These are phyloP conservation scores for Anniella stebbinsi DNA, from an alignment of 2,797 vertebrate genomes.

Conservation along the genomic window DNA sequence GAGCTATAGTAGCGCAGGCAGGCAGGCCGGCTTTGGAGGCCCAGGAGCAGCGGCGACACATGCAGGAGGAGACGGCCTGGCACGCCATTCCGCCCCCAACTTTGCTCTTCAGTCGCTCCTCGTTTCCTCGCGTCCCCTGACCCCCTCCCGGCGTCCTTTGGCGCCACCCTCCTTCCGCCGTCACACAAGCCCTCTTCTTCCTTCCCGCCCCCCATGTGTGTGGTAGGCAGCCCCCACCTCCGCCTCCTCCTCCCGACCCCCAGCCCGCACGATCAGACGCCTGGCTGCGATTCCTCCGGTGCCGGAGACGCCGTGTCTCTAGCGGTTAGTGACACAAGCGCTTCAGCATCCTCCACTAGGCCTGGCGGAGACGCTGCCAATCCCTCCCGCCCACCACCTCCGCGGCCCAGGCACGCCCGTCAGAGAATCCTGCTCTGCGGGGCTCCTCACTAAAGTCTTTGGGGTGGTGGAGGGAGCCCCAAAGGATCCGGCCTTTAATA, in stretches of 20 bases:
- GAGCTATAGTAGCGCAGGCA: not conserved
- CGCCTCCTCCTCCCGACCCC: not conserved
- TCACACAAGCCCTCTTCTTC: not conserved
- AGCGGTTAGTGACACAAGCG: conserved; percentile 59
- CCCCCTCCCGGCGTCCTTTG: not conserved
- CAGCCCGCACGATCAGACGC: conserved; percentile 10
- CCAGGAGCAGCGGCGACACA: not conserved
- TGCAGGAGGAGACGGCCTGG: too few species aligned
- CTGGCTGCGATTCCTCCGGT: conserved; percentile 28
- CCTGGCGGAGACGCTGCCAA: conserved; percentile 14
- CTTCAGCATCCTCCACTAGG: conserved; percentile 47
- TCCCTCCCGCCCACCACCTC: not conserved
- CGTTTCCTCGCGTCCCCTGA: not conserved
- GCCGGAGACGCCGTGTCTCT: conserved; percentile 63
- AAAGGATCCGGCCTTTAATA: too few species aligned
- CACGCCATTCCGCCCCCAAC: not conserved
- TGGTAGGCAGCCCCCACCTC: not conserved
- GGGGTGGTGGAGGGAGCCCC: too few species aligned
- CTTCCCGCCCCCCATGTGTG: not conserved
- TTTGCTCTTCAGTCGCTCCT: not conserved
- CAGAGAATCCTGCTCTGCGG: not conserved
- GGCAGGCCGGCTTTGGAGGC: not conserved
- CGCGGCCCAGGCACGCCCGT: conserved; percentile 1
- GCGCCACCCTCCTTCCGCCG: not conserved
- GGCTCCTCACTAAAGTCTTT: not conserved